Conservation (phyloP, 2,113 vertebrate species). For the Salvelinus sp. region DNA sequence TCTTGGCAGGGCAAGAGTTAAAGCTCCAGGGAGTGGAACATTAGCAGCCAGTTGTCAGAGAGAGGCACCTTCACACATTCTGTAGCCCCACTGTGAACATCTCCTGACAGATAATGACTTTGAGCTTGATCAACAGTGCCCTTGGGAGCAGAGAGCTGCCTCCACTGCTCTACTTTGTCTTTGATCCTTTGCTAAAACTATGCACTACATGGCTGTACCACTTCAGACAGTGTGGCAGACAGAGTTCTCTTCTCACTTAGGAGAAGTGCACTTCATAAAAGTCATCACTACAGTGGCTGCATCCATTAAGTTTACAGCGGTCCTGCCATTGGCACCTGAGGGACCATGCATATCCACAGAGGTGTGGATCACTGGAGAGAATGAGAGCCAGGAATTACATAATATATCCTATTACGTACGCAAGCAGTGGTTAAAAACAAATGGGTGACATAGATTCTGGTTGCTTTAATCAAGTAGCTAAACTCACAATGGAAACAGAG, state of each 20-base stretch:
- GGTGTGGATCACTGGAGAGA: background rate
- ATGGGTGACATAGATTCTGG: conserved; percentile 18
- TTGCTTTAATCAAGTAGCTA: conserved; percentile 54
- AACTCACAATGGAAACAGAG: conserved; percentile 55
- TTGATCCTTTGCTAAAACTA: background rate
- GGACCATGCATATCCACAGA: background rate
- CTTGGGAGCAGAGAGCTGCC: conserved; percentile 30
- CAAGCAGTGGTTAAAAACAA: background rate
- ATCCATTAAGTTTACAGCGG: background rate
- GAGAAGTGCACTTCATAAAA: background rate
- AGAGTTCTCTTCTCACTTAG: background rate
- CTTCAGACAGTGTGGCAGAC: background rate
- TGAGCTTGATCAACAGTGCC: conserved; percentile 39
- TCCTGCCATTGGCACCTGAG: background rate
- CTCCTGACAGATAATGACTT: conserved; percentile 47
- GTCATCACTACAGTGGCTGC: background rate
- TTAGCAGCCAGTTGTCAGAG: conserved; percentile 56
- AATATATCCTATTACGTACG: background rate
- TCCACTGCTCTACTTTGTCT: conserved; percentile 17
- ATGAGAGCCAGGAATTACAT: background rate
- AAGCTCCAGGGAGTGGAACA: conserved; percentile 49
- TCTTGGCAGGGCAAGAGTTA: conserved; percentile 16
- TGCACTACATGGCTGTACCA: background rate
- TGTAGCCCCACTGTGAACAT: conserved; percentile 53
- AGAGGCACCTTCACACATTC: conserved; percentile 69